phyloP scores from a whole-genome alignment of 2,888 invertebrate species.

The Orthonychiurus folsomi region DNA sequence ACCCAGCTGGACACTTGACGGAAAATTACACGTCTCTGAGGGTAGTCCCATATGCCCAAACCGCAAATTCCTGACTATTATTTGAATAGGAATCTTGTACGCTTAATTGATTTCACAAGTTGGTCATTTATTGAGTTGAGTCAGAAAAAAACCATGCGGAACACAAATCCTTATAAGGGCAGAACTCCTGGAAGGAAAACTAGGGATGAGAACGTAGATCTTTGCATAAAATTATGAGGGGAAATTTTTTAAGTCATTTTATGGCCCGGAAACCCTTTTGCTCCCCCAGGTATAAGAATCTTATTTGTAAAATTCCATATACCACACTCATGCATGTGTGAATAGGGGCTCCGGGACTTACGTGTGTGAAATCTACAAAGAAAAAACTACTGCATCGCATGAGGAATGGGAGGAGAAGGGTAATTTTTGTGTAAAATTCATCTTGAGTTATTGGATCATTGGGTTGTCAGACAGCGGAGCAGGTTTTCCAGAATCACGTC shows the following conservation, averaged over 20 bases:
- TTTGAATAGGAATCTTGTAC: neutral
- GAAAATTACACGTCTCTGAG: neutral
- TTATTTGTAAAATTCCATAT: neutral
- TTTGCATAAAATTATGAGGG: neutral
- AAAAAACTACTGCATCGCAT: neutral
- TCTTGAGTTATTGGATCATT: conserved; percentile 1
- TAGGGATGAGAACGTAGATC: neutral
- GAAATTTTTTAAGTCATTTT: neutral
- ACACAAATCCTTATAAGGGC: neutral
- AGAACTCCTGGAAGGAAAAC: neutral
- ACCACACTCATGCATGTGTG: too few relatives aligned
- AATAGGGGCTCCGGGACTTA: too few relatives aligned
- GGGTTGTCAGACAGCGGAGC: neutral
- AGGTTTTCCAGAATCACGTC: neutral
- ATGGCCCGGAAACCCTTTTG: neutral
- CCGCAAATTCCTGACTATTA: neutral
- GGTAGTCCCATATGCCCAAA: neutral
- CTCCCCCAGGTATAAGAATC: neutral
- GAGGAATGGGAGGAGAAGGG: too few relatives aligned
- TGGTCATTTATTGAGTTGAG: neutral
- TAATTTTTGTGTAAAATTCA: too few relatives aligned
- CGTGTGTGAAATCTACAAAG: too few relatives aligned
- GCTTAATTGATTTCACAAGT: neutral
- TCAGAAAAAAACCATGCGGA: too few relatives aligned
- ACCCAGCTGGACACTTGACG: neutral